Conservation (phyloP, 2,113 vertebrate species). For the Fukomys damarensis region DNA sequence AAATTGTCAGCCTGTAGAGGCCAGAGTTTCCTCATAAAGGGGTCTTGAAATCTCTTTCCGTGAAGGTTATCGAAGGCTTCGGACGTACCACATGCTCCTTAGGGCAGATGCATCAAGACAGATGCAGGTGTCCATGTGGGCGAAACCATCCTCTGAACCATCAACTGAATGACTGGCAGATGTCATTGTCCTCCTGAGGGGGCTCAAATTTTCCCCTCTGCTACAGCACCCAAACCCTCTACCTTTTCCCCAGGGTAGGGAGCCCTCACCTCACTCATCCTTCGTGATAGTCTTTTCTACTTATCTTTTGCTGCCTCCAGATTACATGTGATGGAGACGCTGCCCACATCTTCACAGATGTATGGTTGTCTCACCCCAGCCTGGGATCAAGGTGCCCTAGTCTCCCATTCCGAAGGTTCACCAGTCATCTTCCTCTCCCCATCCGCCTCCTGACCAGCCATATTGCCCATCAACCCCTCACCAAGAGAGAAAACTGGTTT, state of each 20-base stretch:
- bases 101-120: neutral
- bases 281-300: neutral
- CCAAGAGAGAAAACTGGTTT: neutral
- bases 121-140: neutral
- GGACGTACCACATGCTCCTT: neutral
- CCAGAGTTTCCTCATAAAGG: neutral
- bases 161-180: neutral
- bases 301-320: neutral
- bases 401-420: neutral
- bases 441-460: neutral
- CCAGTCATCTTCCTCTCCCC: neutral
- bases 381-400: neutral
- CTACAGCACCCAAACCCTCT: neutral
- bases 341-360: neutral
- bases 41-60: neutral
- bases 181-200: neutral
- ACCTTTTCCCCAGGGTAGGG: neutral
- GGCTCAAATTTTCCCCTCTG: neutral
- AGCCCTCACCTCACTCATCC: neutral
- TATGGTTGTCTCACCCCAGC: neutral
- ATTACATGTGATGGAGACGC: neutral
- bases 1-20: neutral
- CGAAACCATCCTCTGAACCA: neutral
- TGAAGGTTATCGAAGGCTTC: neutral
- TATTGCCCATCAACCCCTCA: neutral